These are phyloP conservation scores for Ceyx erithaca DNA, from an alignment of 2,797 vertebrate species.

Conservation along the genomic window DNA sequence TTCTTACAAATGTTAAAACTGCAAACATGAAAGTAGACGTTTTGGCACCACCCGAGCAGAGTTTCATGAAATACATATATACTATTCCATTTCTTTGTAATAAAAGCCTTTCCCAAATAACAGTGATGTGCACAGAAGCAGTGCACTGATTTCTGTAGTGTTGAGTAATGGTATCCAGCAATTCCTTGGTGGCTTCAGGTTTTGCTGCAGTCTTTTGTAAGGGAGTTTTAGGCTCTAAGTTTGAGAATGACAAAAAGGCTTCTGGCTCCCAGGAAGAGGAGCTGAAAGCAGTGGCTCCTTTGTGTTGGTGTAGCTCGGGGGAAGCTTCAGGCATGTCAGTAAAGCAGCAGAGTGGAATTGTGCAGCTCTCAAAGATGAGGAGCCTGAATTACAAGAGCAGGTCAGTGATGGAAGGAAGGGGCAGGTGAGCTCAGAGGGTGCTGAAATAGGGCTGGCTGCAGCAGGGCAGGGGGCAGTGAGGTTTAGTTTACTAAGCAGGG, in stretches of 20 bases:
- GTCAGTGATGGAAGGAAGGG: background rate
- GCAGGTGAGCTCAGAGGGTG: background rate
- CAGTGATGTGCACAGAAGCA: background rate
- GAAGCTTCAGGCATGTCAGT: background rate
- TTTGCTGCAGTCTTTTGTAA: slow-evolving; percentile 28
- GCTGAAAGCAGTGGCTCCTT: slow-evolving; percentile 20
- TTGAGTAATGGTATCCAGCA: background rate
- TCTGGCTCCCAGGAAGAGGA: background rate
- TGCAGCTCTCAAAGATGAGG: background rate
- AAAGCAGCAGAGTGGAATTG: background rate
- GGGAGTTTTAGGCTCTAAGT: background rate
- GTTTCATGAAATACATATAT: background rate
- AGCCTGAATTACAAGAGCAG: background rate
- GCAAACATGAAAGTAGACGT: background rate
- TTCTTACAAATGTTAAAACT: background rate
- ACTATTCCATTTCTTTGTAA: background rate
- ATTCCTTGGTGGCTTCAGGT: background rate
- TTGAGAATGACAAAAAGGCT: background rate
- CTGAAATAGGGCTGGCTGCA: background rate
- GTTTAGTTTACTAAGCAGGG: no score
- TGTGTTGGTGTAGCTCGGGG: background rate
- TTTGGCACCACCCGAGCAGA: background rate
- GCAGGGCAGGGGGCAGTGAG: background rate
- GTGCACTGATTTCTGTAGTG: background rate
- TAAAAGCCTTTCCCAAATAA: slow-evolving; percentile 5